A percentile compares a stretch with the other conserved stretches of the same genome.
These are phyloP conservation scores for Exephanes ischioxanthus DNA, from an alignment of 2,888 invertebrate species.

Conservation along the genomic window DNA sequence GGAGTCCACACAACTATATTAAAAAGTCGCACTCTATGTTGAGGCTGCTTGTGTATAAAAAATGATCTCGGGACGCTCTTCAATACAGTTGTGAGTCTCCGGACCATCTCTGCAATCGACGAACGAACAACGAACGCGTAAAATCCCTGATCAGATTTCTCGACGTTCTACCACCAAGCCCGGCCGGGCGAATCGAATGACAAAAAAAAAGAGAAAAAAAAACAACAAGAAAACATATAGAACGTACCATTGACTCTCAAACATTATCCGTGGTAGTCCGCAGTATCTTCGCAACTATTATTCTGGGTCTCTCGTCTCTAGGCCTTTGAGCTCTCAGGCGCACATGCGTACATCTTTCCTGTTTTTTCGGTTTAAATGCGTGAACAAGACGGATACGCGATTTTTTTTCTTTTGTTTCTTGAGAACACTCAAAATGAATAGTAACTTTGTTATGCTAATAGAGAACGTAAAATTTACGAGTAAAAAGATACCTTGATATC, in stretches of 20 bases:
- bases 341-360: conserved; percentile 58
- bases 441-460: conserved; percentile 45
- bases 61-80: conserved; percentile 57
- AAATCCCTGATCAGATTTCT: conserved; percentile 9
- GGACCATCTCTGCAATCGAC: conserved; percentile 14
- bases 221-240: background rate
- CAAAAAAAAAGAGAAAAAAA: conserved; percentile 34
- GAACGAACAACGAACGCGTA: conserved; percentile 36
- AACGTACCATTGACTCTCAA: conserved; percentile 27
- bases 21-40: conserved; percentile 44
- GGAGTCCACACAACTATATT: conserved; percentile 50
- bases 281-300: conserved; percentile 25
- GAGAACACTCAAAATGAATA: conserved; percentile 54
- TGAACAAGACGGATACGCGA: conserved; percentile 59
- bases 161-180: conserved; percentile 10
- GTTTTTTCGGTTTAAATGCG: conserved; percentile 52
- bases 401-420: conserved; percentile 35
- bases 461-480: conserved; percentile 28
- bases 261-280: conserved; percentile 29
- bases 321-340: conserved; percentile 81
- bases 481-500: conserved; percentile 30
- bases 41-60: conserved; percentile 56
- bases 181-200: conserved; percentile 21
- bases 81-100: conserved; percentile 43
- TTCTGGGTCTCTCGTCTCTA: conserved; percentile 62